A percentile compares a stretch with the other conserved stretches of the same genome.
These are phyloP conservation scores for Geopemphigus sp. DNA, from an alignment of 1,140 invertebrate species.

Conservation along the genomic window DNA sequence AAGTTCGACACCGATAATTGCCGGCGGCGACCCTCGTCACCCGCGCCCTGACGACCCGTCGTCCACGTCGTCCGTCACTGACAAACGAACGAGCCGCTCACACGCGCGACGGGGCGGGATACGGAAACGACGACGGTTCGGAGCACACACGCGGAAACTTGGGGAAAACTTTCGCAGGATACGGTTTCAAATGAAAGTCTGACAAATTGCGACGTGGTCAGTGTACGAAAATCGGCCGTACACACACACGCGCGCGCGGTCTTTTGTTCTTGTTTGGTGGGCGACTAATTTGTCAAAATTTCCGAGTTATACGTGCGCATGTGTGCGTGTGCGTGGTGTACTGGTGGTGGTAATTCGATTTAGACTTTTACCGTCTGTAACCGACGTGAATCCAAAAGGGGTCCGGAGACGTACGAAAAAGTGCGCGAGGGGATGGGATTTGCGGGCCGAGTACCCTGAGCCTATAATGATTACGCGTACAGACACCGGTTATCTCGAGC, in stretches of 20 bases:
- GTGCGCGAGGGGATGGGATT: background rate
- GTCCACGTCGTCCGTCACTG: background rate
- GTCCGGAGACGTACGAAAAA: background rate
- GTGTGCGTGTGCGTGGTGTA: background rate
- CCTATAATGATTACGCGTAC: too few relatives aligned
- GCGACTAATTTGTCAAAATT: constrained; percentile 48
- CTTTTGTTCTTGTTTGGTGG: constrained; percentile 44
- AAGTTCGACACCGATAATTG: constrained; percentile 22
- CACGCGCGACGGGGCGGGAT: background rate
- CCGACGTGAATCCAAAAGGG: constrained; percentile 28
- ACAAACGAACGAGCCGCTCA: too few relatives aligned
- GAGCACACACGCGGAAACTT: constrained; percentile 25
- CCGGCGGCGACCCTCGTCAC: too few relatives aligned
- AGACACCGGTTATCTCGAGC: too few relatives aligned
- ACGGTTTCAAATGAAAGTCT: constrained; percentile 35
- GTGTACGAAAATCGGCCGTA: constrained; percentile 40
- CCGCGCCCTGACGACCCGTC: background rate
- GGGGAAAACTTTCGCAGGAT: constrained; percentile 14
- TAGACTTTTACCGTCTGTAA: constrained; percentile 43
- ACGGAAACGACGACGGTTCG: background rate
- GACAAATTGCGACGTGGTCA: constrained; percentile 45
- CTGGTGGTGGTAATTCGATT: constrained; percentile 26
- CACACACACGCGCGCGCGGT: too few relatives aligned
- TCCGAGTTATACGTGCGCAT: background rate
- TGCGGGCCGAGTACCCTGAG: background rate